Base-by-base conservation (phyloP, 2,888 invertebrate species). In the Meteorus cinctellus region DNA sequence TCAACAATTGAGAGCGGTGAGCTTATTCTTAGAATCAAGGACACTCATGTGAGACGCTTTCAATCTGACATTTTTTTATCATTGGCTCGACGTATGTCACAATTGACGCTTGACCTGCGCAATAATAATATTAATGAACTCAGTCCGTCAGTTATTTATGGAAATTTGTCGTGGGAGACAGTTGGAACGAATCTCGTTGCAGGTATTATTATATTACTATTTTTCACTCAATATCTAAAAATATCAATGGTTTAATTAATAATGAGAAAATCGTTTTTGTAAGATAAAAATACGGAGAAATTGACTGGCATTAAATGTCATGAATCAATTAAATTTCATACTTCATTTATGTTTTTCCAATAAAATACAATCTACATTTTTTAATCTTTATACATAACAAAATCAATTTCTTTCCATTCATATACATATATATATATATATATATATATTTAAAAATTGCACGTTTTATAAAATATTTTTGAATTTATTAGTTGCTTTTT, bases 131-230 rank as follows among this genome's bases (percentile, higher is more conserved):
- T 97, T 86, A 93, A 94, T 77, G 94, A 95, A 80, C 91, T 97
- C 81, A 95, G 95, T 88, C 96, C 96, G 45, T 95, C 96, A 79
- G 94, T 95, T 79, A 95, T 97, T 88, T 97, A 97, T 89, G 95
- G 95, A 36, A 96, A 97, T 89, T 93, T 94, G 82, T 95, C 95
- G 31, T 96, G 96, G 96, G 96, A 96, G 89, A 94, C 94, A 81
- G 94, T 96, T 81, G 96, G 96, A 16, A 96, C 97, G 5, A 95
- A 96, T 86, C 92, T 96, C 87, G 93, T 97, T 75, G 94, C 95
- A 90, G 95, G 95, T 95, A 90, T 66, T 41, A 24, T 12, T 41
- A 6, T 8, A 2, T 41, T 12, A 12, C 12, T 2, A 41, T 41
- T 8, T 12, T 41, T 5, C 8, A 41, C 8, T 41, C 2, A 12